Evolutionary conservation across 1,140 invertebrate genomes (phyloP), one percentile per base, ranked within the genome.

Genomic region (Augochlora pura): DNA sequence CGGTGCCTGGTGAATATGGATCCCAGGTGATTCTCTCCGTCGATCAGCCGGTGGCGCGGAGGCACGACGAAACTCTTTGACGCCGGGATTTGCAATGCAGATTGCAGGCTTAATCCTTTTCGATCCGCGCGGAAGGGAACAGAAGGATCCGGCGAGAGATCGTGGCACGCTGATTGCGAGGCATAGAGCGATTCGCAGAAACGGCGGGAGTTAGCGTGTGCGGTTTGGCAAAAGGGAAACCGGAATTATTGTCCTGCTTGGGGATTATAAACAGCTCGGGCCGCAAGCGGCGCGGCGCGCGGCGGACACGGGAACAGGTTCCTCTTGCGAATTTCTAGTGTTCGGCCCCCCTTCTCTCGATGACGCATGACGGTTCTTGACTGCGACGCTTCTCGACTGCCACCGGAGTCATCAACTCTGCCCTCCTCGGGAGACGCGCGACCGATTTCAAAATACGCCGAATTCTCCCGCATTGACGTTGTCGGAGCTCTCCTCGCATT

Each of bases 241-340:
- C 75, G 83, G 82, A 84, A 84, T 84, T 82, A 78, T 72, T 63
- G 71, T 57, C 63, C 57, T 71, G 49, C 70, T 52, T 66, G 67
- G 80, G 83, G 77, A 85, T 85, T 81, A 77, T 83, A 84, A 82
- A 63, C 80, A 79, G 80, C 59, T 7, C 57, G 64, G 16, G 38
- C 60, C 54, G 27, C 23, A 25, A 46, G 14, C 25, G 14, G 63
- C 12, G 9, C 42, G 42, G 42, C 2, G 63, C 14, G 9, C 42
- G 42, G 42, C 10, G 42, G 12, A 38, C 21, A 49, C 8, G 18
- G 68, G 60, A 84, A 84, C 82, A 82, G 82, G 82, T 84, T 84
- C 79, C 75, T 46, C 79, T 73, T 25, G 72, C 80, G 71, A 84
- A 84, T 82, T 79, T 77, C 73, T 68, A 46, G 42, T 46, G 42